Evolutionary conservation across 2,888 invertebrate genomes (phyloP).

Genomic region (Pyrochroa serraticornis): DNA sequence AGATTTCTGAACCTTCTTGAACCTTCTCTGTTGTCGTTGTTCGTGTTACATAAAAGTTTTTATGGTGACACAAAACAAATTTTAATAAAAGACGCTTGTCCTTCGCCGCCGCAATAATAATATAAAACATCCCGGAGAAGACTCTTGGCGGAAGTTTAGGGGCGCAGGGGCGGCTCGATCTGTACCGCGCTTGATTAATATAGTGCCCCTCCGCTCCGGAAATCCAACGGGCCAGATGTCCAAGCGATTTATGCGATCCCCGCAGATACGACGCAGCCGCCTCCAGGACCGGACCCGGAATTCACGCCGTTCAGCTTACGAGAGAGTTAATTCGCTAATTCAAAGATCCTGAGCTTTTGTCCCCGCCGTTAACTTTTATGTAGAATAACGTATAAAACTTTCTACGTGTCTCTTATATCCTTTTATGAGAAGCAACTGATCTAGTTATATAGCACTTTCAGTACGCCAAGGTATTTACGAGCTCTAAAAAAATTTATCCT

Average conservation of each 20-base stretch:
- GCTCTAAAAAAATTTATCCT: too few relatives aligned
- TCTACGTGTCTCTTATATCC: too few relatives aligned
- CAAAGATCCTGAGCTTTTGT: too few relatives aligned
- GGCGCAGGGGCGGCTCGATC: conserved; percentile 35
- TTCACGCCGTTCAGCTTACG: conserved; percentile 16
- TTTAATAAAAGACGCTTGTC: conserved; percentile 42
- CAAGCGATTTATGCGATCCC: conserved; percentile 43
- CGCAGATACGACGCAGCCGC: conserved; percentile 22
- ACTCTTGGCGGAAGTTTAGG: conserved; percentile 23
- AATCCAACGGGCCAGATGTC: conserved; percentile 45
- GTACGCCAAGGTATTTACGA: too few relatives aligned
- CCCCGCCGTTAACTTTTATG: too few relatives aligned
- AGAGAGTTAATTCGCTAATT: background rate
- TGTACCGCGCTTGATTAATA: conserved; percentile 44
- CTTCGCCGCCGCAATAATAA: conserved; percentile 40
- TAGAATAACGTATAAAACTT: too few relatives aligned
- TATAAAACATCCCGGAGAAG: conserved; percentile 37
- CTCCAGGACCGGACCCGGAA: conserved; percentile 30
- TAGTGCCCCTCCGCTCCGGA: conserved; percentile 46
- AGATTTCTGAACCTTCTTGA: conserved; percentile 16
- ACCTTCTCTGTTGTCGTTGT: conserved; percentile 7
- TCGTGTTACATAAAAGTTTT: conserved; percentile 37
- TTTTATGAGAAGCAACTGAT: too few relatives aligned
- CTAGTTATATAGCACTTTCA: too few relatives aligned
- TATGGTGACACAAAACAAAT: conserved; percentile 42